These are phyloP conservation scores for Hemicordylus capensis DNA, from an alignment of 2,113 vertebrate genomes.

Conservation along the genomic window DNA sequence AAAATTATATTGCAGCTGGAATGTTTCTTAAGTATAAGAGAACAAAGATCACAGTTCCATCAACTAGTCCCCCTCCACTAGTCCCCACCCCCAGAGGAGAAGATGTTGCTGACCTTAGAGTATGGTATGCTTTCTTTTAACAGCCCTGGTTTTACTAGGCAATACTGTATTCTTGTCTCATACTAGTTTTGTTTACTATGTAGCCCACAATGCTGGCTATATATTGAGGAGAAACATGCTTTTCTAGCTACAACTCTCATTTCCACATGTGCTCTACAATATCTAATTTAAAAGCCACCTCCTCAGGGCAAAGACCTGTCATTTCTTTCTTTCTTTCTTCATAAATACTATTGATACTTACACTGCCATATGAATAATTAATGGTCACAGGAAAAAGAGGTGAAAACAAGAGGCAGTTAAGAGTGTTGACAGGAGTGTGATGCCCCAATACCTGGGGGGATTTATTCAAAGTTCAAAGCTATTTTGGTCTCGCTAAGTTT, in stretches of 20 bases:
- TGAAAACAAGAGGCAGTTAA: constrained; percentile 8
- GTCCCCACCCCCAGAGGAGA: neutral
- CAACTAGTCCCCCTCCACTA: neutral
- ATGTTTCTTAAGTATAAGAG: neutral
- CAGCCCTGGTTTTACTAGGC: neutral
- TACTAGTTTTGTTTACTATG: neutral
- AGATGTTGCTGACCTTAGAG: neutral
- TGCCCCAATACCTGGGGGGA: neutral
- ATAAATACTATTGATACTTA: constrained; percentile 31
- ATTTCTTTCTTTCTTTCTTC: constrained; percentile 18
- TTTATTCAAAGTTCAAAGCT: constrained; percentile 7
- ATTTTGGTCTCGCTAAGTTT: neutral
- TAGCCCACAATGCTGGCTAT: neutral
- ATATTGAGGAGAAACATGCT: neutral
- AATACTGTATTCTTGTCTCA: neutral
- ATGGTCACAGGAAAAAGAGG: constrained; percentile 13
- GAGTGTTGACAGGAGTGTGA: neutral
- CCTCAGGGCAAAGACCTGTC: constrained; percentile 3
- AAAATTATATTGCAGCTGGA: neutral
- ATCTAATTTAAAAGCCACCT: neutral
- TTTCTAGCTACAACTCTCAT: neutral
- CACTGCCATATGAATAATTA: neutral
- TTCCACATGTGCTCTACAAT: neutral
- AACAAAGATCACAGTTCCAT: neutral
- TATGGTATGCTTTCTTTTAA: neutral